Conservation (phyloP, 2,797 vertebrate species). For the Typhlichthys subterraneus region DNA sequence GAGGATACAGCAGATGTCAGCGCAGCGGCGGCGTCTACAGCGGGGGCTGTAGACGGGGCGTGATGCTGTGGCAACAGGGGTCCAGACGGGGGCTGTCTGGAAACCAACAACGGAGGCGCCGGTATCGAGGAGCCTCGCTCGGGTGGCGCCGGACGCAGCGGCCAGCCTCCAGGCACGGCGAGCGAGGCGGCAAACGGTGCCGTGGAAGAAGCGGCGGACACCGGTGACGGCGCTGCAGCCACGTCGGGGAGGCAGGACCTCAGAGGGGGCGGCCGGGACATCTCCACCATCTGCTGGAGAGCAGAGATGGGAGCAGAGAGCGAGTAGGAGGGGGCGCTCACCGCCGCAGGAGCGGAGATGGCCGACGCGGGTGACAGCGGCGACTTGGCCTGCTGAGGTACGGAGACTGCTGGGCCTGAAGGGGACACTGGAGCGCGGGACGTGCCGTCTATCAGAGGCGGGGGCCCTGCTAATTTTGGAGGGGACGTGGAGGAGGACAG, state of each 20-base stretch:
- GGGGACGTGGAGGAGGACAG: conserved; percentile 46
- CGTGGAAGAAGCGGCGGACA: background rate
- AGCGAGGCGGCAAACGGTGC: conserved; percentile 22
- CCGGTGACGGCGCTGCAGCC: conserved; percentile 31
- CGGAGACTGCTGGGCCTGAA: conserved; percentile 20
- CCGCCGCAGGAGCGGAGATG: conserved; percentile 25
- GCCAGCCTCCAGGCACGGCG: conserved; percentile 29
- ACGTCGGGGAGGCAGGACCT: conserved; percentile 33
- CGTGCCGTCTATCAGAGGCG: conserved; percentile 26
- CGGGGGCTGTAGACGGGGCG: conserved; percentile 38
- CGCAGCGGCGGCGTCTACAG: conserved; percentile 35
- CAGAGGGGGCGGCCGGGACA: conserved; percentile 42
- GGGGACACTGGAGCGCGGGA: conserved; percentile 36
- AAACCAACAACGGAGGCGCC: conserved; percentile 21
- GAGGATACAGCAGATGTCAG: conserved; percentile 31
- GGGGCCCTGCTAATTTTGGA: conserved; percentile 38
- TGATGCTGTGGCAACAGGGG: conserved; percentile 27
- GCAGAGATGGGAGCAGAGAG: conserved; percentile 45
- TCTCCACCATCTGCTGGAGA: conserved; percentile 58
- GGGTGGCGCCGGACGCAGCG: conserved; percentile 31
- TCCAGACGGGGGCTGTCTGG: conserved; percentile 17
- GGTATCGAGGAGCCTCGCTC: conserved; percentile 31
- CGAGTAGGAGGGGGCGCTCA: conserved; percentile 39
- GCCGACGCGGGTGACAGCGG: conserved; percentile 25
- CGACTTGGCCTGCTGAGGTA: conserved; percentile 35